Evolutionary conservation across 2,888 invertebrate genomes (phyloP).

Genomic region (Calephelis perditalis): DNA sequence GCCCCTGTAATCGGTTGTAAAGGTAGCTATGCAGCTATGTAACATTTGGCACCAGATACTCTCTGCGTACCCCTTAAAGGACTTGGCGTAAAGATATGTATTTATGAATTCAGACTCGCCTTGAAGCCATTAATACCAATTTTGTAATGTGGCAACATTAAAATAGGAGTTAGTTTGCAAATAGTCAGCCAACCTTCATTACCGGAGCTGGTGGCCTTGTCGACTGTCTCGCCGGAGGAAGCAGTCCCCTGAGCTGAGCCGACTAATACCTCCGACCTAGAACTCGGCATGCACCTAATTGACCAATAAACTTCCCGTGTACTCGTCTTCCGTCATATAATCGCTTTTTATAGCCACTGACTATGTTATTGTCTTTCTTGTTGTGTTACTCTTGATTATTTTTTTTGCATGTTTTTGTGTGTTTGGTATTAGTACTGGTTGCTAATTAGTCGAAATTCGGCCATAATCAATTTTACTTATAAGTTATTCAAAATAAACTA

Average conservation of each 20-base stretch:
- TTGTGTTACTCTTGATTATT: neutral
- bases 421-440: too few relatives aligned
- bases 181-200: neutral
- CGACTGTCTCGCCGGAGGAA: slow-evolving; percentile 29
- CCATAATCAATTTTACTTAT: too few relatives aligned
- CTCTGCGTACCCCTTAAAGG: too few relatives aligned
- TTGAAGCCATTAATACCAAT: neutral
- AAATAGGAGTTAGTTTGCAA: neutral
- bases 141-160: neutral
- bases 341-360: neutral
- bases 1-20: too few relatives aligned
- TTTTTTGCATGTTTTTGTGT: neutral
- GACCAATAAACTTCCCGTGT: slow-evolving; percentile 30
- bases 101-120: neutral
- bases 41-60: too few relatives aligned
- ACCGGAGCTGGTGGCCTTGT: slow-evolving; percentile 28
- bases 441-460: too few relatives aligned
- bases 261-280: slow-evolving; percentile 31
- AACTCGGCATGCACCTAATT: slow-evolving; percentile 24
- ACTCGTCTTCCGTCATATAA: slow-evolving; percentile 1
- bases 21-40: too few relatives aligned
- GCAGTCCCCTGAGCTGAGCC: slow-evolving; percentile 25
- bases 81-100: too few relatives aligned
- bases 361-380: neutral
- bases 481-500: too few relatives aligned